These are phyloP conservation scores for Aquatica leii DNA, from an alignment of 2,888 invertebrate genomes.

Conservation along the genomic window DNA sequence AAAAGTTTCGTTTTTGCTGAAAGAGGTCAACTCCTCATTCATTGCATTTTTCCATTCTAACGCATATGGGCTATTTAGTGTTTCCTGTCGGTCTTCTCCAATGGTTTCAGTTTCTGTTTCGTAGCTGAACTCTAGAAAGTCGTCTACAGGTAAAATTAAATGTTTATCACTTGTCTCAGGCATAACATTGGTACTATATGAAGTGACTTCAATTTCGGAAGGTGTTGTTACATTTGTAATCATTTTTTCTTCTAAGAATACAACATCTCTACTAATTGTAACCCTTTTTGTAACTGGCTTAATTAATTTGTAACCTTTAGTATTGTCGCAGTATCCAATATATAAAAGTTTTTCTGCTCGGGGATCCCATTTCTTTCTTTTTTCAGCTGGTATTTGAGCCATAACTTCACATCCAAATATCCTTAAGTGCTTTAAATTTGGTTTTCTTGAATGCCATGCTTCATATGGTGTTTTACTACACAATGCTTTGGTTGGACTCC, in stretches of 20 bases:
- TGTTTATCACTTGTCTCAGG: too few relatives aligned
- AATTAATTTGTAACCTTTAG: slow-evolving; percentile 18
- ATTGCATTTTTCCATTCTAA: slow-evolving; percentile 32
- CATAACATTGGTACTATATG: too few relatives aligned
- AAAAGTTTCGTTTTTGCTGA: slow-evolving; percentile 19
- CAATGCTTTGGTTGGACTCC: slow-evolving; percentile 20
- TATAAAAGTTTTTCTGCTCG: slow-evolving; percentile 48
- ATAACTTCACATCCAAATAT: slow-evolving; percentile 54
- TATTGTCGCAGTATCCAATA: slow-evolving; percentile 48
- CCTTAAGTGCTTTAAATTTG: slow-evolving; percentile 49
- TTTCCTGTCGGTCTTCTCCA: neutral
- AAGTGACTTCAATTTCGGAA: neutral
- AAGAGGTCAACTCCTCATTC: slow-evolving; percentile 18
- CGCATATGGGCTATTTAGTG: neutral
- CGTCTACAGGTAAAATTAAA: neutral
- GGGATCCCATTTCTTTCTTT: slow-evolving; percentile 47
- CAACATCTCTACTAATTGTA: neutral
- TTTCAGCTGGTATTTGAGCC: slow-evolving; percentile 50
- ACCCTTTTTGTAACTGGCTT: neutral
- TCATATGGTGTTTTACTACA: slow-evolving; percentile 49
- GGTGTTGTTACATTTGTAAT: neutral
- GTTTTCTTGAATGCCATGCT: slow-evolving; percentile 50
- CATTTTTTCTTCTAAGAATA: neutral
- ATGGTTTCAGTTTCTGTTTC: neutral
- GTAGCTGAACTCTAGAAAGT: neutral